phyloP scores from a whole-genome alignment of 1,140 invertebrate genomes.

The Sminthurides bifidus region DNA sequence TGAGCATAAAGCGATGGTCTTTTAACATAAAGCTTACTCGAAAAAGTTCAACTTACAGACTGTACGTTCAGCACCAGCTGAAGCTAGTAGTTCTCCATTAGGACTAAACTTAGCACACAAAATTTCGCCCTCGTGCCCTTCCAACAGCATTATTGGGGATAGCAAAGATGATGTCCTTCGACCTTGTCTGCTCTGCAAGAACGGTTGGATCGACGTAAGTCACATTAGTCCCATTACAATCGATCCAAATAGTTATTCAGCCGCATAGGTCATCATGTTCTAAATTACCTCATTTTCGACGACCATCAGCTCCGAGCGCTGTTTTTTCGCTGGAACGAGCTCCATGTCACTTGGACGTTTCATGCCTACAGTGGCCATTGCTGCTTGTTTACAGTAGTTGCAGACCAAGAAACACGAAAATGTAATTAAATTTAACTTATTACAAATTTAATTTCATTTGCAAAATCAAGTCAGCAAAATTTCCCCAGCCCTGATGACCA shows the following conservation, averaged over 20 bases:
- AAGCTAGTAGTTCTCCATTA: conserved; percentile 84
- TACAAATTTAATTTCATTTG: no score
- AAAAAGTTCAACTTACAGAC: conserved; percentile 63
- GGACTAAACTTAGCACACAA: conserved; percentile 90
- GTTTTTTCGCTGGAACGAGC: conserved; percentile 24
- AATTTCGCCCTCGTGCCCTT: conserved; percentile 94
- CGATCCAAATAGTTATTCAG: not conserved
- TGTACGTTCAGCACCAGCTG: conserved; percentile 90
- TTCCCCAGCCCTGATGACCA: no score
- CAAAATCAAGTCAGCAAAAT: no score
- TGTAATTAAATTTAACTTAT: no score
- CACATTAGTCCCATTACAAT: not conserved
- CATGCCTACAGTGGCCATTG: not conserved
- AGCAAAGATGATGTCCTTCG: conserved; percentile 70
- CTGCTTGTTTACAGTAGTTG: no score
- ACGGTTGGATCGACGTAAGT: not conserved
- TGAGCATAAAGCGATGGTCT: not conserved
- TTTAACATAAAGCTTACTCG: not conserved
- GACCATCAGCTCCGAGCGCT: conserved; percentile 18
- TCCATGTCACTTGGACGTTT: conserved; percentile 23
- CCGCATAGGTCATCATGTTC: not conserved
- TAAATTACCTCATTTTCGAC: conserved; percentile 12
- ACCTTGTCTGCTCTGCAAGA: conserved; percentile 1
- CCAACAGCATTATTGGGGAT: conserved; percentile 91
- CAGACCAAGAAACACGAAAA: no score